Percentiles rank a stretch among this genome's conserved stretches.
Evolutionary conservation across 1,140 invertebrate genomes (phyloP).

Genomic region (Hycleus phaleratus): DNA sequence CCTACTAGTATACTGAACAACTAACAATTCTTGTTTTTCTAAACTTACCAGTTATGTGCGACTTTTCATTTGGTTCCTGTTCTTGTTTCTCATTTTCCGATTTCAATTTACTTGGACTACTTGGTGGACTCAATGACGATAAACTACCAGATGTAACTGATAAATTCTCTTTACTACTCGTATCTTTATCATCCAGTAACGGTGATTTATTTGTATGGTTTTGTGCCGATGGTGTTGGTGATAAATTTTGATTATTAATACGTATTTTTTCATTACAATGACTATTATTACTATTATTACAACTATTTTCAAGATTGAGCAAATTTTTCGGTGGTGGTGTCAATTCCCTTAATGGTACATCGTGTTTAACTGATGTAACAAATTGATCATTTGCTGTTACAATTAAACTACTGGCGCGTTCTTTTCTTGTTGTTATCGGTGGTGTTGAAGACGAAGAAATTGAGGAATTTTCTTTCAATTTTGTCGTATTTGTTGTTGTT

Average conservation of each 20-base stretch:
- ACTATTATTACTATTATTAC: no score
- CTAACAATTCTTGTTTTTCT: no score
- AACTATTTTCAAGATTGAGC: constrained; percentile 5
- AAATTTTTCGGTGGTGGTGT: neutral
- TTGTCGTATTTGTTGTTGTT: constrained; percentile 30
- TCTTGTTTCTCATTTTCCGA: constrained; percentile 49
- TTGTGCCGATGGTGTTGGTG: constrained; percentile 5
- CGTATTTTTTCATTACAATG: no score
- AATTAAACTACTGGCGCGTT: constrained; percentile 5
- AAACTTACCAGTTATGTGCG: constrained; percentile 39
- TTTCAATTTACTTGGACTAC: constrained; percentile 42
- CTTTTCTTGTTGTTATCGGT: neutral
- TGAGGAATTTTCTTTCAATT: constrained; percentile 37
- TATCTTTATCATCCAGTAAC: constrained; percentile 31
- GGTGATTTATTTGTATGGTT: neutral
- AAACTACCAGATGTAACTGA: constrained; percentile 43
- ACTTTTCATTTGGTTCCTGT: constrained; percentile 47
- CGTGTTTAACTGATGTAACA: neutral
- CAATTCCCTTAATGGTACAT: neutral
- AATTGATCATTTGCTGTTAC: neutral
- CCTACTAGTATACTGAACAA: no score
- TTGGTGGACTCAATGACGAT: constrained; percentile 40
- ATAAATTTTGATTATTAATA: no score
- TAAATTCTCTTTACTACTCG: constrained; percentile 34
- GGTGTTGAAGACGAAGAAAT: constrained; percentile 19